Conservation (phyloP, 2,113 vertebrate species). For the Solenodon paradoxus region DNA sequence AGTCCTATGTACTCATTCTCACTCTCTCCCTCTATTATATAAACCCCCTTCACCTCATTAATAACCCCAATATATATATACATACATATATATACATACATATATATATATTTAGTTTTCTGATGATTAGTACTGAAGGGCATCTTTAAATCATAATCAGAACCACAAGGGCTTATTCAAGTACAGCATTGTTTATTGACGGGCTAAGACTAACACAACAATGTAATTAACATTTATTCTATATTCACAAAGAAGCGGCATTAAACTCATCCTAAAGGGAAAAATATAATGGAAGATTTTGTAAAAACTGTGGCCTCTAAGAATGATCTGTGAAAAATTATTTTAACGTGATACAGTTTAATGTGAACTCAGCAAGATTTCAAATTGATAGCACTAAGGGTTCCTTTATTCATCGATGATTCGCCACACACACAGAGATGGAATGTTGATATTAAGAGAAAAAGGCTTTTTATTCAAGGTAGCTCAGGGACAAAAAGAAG, state of each 20-base stretch:
- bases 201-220: no score
- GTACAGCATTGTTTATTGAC: background rate
- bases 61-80: no score
- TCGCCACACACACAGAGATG: no score
- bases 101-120: no score
- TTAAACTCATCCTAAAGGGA: background rate
- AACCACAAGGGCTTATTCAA: background rate
- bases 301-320: background rate
- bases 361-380: slow-evolving; percentile 84
- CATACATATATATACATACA: no score
- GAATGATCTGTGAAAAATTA: background rate
- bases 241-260: background rate
- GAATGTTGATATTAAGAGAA: no score
- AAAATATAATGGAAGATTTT: background rate
- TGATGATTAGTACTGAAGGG: background rate
- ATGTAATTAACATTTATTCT: slow-evolving; percentile 3
- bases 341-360: slow-evolving; percentile 82
- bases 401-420: no score
- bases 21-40: background rate
- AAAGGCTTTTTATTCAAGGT: no score
- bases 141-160: background rate
- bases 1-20: background rate
- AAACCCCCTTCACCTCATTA: no score
- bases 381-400: slow-evolving; percentile 84
- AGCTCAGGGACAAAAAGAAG: no score